Base-by-base conservation (phyloP, 30 jellyfish, hydroid and myxozoan genomes). In the Rhopilema esculentum region DNA sequence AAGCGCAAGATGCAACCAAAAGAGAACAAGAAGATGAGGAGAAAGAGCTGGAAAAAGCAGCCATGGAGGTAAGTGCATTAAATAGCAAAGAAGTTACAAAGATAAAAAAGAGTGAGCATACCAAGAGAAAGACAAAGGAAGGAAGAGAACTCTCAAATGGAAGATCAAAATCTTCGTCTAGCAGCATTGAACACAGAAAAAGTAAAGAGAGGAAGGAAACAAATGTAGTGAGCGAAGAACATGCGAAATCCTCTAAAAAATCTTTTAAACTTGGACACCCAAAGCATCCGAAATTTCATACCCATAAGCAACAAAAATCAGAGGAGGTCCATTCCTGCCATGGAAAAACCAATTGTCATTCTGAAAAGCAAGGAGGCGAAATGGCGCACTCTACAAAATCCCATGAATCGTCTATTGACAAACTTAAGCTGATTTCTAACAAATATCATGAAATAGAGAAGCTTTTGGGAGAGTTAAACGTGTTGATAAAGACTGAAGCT, bases 361-460 rank as follows among this genome's bases (percentile, higher is more conserved):
- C 72, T 63, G 29, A 63, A 63, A 63, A 63, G 29, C 16, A 8
- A 63, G 22, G 4, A 8, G 6, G 64, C 49, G 48, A 0, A 0
- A 73, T 9, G 9, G 48, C 30, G 48, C 48, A 31, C 21, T 0
- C 25, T 6, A 33, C 69, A 31, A n/a, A 16, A 1, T 63, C 27
- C 6, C 29, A 63, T 63, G 27, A 1, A 1, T 18, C 4, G 0
- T 28, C 80, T 15, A 57, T 19, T 22, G 1, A 70, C 63, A 27
- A 31, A 73, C 1, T 73, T 1, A 21, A 40, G 21, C 32, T 16
- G 49, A 73, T 73, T 73, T 33, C 69, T 0, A 9, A 32, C 26
- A 73, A 73, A 73, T 73, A 73, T 31, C 84, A 73, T 23, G 84
- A 73, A 33, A 23, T 73, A 0, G 84, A 73, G 40, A 73, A 48